These are phyloP conservation scores for Steinernema hermaphroditum DNA, from an alignment of 2,888 invertebrate genomes.

Conservation along the genomic window DNA sequence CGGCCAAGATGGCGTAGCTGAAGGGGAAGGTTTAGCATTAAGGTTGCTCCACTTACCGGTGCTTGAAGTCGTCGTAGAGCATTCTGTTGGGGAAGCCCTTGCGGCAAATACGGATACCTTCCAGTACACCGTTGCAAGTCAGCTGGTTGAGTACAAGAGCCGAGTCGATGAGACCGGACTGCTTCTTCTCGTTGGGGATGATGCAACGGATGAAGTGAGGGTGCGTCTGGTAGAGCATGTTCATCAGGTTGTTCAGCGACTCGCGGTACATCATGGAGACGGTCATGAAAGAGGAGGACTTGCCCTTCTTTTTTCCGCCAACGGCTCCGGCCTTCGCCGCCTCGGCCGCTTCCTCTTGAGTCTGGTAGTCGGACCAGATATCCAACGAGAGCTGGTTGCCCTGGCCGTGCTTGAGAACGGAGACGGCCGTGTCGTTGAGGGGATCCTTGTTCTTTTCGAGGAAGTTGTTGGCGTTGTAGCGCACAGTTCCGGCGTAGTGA, in stretches of 20 bases:
- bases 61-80: constrained; percentile 99
- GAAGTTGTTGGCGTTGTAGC: constrained; percentile 69
- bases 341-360: constrained; percentile 64
- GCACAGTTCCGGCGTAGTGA: constrained; percentile 93
- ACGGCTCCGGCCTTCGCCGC: constrained; percentile 58
- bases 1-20: constrained; percentile 94
- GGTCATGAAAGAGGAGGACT: constrained; percentile 76
- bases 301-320: constrained; percentile 61
- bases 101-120: constrained; percentile 99
- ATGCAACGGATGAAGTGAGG: constrained; percentile 99
- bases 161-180: constrained; percentile 87
- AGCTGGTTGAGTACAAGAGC: constrained; percentile 99
- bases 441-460: constrained; percentile 72
- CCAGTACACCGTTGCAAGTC: constrained; percentile 99
- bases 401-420: constrained; percentile 64
- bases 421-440: constrained; percentile 69
- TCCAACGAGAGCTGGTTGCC: constrained; percentile 81
- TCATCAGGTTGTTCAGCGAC: constrained; percentile 90
- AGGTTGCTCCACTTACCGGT: constrained; percentile 76
- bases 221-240: constrained; percentile 89
- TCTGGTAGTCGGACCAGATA: constrained; percentile 65
- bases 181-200: constrained; percentile 82
- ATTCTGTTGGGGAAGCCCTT: constrained; percentile 99
- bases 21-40: neutral
- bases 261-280: constrained; percentile 95